Evolutionary conservation across 2,797 vertebrate species (phyloP).

Genomic region (Loriculus beryllinus): DNA sequence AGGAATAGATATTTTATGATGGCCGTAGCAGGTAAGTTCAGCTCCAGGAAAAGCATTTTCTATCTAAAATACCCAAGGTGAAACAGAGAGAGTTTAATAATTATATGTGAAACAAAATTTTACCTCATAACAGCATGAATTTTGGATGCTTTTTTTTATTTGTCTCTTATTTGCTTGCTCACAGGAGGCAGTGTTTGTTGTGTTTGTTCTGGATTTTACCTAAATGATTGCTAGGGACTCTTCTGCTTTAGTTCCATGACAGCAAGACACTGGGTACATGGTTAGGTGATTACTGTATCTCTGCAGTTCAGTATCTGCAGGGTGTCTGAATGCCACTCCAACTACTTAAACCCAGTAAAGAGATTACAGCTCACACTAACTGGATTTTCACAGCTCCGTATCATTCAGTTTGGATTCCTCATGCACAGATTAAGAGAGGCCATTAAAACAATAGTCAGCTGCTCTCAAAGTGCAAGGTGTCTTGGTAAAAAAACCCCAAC

Average conservation of each 20-base stretch:
- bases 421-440: conserved; percentile 87
- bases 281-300: conserved; percentile 80
- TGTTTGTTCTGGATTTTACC: conserved; percentile 25
- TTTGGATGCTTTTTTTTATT: neutral
- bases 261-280: conserved; percentile 50
- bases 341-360: conserved; percentile 95
- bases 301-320: conserved; percentile 78
- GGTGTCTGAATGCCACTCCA: conserved; percentile 81
- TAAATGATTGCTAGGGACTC: conserved; percentile 30
- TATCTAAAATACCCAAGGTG: neutral
- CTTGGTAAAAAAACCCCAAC: neutral
- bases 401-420: conserved; percentile 88
- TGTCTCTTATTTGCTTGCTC: neutral
- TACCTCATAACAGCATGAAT: neutral
- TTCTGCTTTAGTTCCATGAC: conserved; percentile 23
- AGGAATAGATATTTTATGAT: neutral
- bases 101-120: neutral
- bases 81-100: neutral
- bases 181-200: neutral
- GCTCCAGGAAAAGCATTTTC: conserved; percentile 6
- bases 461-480: conserved; percentile 74
- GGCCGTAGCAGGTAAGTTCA: neutral
- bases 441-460: conserved; percentile 78
- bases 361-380: conserved; percentile 99
- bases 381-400: conserved; percentile 98